Conservation (phyloP, 1,140 invertebrate species). For the Rhagoletis pomonella region DNA sequence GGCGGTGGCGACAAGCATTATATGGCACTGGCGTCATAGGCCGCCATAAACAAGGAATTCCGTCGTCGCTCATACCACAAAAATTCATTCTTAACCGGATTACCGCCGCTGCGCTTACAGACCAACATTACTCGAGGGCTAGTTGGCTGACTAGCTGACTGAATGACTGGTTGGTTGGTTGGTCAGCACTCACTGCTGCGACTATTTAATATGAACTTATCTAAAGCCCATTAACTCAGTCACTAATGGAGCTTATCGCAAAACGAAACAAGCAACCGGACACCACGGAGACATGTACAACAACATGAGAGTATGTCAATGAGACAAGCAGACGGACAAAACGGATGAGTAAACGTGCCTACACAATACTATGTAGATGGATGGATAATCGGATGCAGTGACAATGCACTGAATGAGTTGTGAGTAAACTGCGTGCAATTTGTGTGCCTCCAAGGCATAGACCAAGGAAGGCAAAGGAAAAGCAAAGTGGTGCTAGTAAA, state of each 20-base stretch:
- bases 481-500: neutral
- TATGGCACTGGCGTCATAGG: slow-evolving; percentile 36
- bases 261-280: slow-evolving; percentile 73
- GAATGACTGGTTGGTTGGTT: no score
- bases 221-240: slow-evolving; percentile 70
- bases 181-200: neutral
- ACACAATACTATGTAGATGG: neutral
- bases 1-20: slow-evolving; percentile 28
- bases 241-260: slow-evolving; percentile 74
- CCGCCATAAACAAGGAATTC: slow-evolving; percentile 49
- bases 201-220: slow-evolving; percentile 51
- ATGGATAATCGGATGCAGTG: neutral
- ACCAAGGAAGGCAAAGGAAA: no score
- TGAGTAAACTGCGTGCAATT: slow-evolving; percentile 30
- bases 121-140: neutral
- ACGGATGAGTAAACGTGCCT: no score
- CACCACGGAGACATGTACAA: slow-evolving; percentile 52
- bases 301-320: slow-evolving; percentile 47
- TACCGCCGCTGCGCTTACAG: neutral
- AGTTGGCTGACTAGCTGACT: no score
- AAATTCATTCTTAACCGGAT: slow-evolving; percentile 49
- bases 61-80: slow-evolving; percentile 41
- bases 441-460: neutral
- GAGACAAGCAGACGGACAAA: neutral
- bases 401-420: neutral